Evolutionary conservation across 2,888 invertebrate species (phyloP).

Genomic region (Copidosoma aretas): DNA sequence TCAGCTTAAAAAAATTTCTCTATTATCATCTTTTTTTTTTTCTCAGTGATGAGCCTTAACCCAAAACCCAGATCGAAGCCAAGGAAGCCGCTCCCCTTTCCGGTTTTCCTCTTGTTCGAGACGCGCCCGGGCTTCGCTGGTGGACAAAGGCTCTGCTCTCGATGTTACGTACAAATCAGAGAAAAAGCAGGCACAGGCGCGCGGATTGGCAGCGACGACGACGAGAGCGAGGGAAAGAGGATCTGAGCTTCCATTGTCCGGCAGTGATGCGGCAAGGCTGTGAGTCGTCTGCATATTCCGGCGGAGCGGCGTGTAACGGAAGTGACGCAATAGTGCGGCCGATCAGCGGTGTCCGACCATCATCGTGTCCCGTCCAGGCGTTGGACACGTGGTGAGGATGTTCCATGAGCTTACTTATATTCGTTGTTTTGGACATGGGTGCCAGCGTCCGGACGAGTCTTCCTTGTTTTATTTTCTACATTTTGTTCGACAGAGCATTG

Average conservation of each 20-base stretch:
- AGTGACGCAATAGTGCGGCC: conserved; percentile 24
- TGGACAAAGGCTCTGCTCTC: neutral
- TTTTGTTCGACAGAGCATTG: too few relatives aligned
- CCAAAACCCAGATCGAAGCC: too few relatives aligned
- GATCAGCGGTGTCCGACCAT: neutral
- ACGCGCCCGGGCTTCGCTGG: neutral
- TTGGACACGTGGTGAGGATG: neutral
- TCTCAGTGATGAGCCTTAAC: too few relatives aligned
- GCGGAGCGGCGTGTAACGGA: conserved; percentile 15
- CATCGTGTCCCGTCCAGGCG: too few relatives aligned
- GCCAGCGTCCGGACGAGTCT: too few relatives aligned
- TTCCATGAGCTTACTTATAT: too few relatives aligned
- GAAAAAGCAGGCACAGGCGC: neutral
- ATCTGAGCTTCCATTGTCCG: conserved; percentile 12
- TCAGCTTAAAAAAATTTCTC: too few relatives aligned
- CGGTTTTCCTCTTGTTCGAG: neutral
- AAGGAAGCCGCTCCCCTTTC: neutral
- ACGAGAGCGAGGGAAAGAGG: neutral
- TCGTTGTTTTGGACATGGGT: too few relatives aligned
- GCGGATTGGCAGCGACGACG: neutral
- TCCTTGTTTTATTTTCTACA: too few relatives aligned
- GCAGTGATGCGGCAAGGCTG: conserved; percentile 18
- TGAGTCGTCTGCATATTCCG: neutral
- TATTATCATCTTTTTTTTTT: too few relatives aligned
- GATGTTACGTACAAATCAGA: neutral